These are phyloP conservation scores for Chelidonichthys spinosus DNA, from an alignment of 2,797 vertebrate species.

Conservation along the genomic window DNA sequence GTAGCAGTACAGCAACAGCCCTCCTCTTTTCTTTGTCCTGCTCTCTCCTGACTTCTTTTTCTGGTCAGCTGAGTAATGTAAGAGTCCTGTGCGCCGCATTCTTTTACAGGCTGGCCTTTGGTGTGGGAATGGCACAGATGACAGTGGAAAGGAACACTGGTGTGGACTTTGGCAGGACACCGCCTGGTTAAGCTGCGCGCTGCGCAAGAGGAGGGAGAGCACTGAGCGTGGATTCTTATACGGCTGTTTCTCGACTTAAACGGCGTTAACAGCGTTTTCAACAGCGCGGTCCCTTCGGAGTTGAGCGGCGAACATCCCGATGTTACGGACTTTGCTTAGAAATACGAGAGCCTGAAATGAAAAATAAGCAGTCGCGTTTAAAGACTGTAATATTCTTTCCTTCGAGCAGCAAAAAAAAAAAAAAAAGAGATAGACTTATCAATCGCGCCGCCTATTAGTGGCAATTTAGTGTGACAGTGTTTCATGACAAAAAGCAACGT, in stretches of 20 bases:
- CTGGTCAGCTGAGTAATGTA: slow-evolving; percentile 45
- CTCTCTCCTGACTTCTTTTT: slow-evolving; percentile 39
- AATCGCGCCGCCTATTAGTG: slow-evolving; percentile 28
- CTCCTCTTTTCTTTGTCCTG: slow-evolving; percentile 46
- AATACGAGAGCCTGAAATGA: slow-evolving; percentile 27
- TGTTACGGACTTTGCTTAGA: slow-evolving; percentile 42
- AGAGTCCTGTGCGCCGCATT: slow-evolving; percentile 71
- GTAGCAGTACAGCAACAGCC: not conserved
- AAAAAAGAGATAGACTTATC: slow-evolving; percentile 40
- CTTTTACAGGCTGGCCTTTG: slow-evolving; percentile 86
- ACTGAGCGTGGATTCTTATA: slow-evolving; percentile 38
- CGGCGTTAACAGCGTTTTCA: slow-evolving; percentile 69
- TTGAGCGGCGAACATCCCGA: slow-evolving; percentile 46
- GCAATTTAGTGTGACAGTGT: slow-evolving; percentile 40
- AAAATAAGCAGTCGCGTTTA: slow-evolving; percentile 43
- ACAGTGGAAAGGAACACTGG: slow-evolving; percentile 91
- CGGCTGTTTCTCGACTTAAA: slow-evolving; percentile 48
- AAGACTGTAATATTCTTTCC: slow-evolving; percentile 24
- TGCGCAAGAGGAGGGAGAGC: slow-evolving; percentile 41
- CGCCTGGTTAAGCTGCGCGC: slow-evolving; percentile 76
- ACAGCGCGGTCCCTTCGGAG: slow-evolving; percentile 45
- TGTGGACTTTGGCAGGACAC: slow-evolving; percentile 92
- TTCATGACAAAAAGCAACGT: slow-evolving; percentile 50
- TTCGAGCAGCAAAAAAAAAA: slow-evolving; percentile 27
- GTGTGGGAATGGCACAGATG: slow-evolving; percentile 94